Percentiles rank a stretch among this genome's conserved stretches.
These are phyloP conservation scores for Pardosa pseudoannulata DNA, from an alignment of 2,888 invertebrate genomes.

Conservation along the genomic window DNA sequence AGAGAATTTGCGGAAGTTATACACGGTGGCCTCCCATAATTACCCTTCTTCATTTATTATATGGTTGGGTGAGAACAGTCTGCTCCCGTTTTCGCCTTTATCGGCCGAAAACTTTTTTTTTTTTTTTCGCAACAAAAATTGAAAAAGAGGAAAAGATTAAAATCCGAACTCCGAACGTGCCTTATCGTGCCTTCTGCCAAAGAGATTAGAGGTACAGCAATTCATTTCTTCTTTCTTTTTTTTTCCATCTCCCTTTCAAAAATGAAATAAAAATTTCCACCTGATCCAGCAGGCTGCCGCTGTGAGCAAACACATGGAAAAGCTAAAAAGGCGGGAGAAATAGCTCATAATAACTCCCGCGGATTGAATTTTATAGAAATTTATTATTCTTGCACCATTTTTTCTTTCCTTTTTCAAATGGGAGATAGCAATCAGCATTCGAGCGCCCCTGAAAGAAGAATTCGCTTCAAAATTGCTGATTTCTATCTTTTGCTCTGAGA, in stretches of 20 bases:
- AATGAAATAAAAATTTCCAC: slow-evolving; percentile 15
- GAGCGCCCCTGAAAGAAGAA: slow-evolving; percentile 25
- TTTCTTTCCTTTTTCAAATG: slow-evolving; percentile 34
- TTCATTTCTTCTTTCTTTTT: background rate
- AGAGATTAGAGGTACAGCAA: background rate
- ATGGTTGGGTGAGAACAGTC: background rate
- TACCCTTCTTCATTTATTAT: slow-evolving; percentile 5
- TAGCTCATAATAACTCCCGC: slow-evolving; percentile 30
- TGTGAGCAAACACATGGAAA: slow-evolving; percentile 5
- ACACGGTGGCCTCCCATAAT: too few relatives aligned
- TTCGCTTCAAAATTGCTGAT: slow-evolving; percentile 61
- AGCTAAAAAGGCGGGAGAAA: background rate
- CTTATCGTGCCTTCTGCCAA: background rate
- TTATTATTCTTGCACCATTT: slow-evolving; percentile 18
- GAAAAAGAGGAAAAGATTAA: background rate
- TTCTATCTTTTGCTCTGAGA: slow-evolving; percentile 28
- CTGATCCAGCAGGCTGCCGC: background rate
- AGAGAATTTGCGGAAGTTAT: too few relatives aligned
- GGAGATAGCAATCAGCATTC: slow-evolving; percentile 42
- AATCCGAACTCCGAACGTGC: background rate
- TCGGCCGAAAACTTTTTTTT: too few relatives aligned
- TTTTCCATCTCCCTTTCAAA: background rate
- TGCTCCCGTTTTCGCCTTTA: background rate
- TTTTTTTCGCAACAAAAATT: background rate
- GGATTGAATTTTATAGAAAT: slow-evolving; percentile 28